Percentiles rank a stretch among this genome's conserved stretches.
Conservation (phyloP, 2,888 invertebrate species). For the Diachrysia chrysitis region DNA sequence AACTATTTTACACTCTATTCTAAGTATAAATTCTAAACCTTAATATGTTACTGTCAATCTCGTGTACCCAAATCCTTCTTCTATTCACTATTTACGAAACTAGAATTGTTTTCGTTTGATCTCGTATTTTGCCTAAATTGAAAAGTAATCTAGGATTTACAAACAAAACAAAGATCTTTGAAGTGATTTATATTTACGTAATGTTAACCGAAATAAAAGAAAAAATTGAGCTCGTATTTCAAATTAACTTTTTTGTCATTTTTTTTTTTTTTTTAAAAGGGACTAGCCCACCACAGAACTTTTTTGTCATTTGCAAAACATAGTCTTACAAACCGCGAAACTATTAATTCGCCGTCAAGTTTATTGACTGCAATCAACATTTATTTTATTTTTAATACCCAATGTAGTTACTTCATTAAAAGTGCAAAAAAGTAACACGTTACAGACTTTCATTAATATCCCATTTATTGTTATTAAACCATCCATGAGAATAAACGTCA, state of each 20-base stretch:
- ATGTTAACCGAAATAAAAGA: conserved; percentile 4
- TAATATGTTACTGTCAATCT: conserved; percentile 6
- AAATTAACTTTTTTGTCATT: background rate
- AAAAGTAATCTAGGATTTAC: background rate
- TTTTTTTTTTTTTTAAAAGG: too few relatives aligned
- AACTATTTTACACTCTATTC: background rate
- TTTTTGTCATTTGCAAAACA: conserved; percentile 1
- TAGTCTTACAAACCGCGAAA: conserved; percentile 3
- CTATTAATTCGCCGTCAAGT: background rate
- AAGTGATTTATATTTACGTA: conserved; percentile 1
- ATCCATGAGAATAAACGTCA: background rate
- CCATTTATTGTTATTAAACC: background rate
- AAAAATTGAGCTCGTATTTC: background rate
- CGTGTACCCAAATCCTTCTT: background rate
- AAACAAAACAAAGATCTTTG: background rate
- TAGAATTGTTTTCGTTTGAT: background rate
- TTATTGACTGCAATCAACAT: conserved; percentile 2
- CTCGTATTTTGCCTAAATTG: background rate
- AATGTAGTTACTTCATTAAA: background rate
- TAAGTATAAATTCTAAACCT: background rate
- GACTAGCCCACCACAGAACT: too few relatives aligned
- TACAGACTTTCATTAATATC: too few relatives aligned
- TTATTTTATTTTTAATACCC: background rate
- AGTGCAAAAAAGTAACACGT: too few relatives aligned
- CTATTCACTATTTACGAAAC: background rate